Conservation (phyloP, 30 jellyfish, hydroid and myxozoan genomes). For the Mastigias papua region DNA sequence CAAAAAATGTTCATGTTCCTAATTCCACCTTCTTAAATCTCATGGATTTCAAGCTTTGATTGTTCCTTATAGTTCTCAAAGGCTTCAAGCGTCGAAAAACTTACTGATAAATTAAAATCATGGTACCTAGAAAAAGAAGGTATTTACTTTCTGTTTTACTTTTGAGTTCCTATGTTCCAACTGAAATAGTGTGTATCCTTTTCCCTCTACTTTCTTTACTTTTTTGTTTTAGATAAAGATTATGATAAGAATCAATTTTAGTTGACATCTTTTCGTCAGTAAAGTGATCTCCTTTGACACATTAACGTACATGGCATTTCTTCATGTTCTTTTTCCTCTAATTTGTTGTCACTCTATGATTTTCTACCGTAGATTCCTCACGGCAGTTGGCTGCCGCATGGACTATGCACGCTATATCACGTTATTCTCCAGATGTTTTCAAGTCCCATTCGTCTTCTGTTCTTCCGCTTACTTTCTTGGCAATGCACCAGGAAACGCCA, state of each 20-base stretch:
- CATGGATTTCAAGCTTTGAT: background rate
- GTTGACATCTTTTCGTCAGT: no score
- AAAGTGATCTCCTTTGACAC: no score
- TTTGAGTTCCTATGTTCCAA: background rate
- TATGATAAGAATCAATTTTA: no score
- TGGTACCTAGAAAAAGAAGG: slow-evolving; percentile 89
- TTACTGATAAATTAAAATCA: slow-evolving; percentile 53
- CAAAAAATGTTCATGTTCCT: background rate
- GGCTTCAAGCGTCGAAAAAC: slow-evolving; percentile 80
- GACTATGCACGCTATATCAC: slow-evolving; percentile 82
- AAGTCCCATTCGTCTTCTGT: slow-evolving; percentile 64
- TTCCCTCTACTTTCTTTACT: no score
- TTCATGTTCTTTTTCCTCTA: background rate
- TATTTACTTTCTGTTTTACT: background rate
- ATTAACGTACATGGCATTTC: no score
- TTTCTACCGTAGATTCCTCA: slow-evolving; percentile 45
- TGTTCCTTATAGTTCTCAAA: slow-evolving; percentile 70
- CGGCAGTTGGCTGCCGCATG: slow-evolving; percentile 80
- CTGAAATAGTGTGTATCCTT: background rate
- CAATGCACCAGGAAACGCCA: slow-evolving; percentile 74
- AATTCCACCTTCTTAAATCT: background rate
- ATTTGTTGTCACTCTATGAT: background rate
- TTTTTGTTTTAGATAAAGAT: no score
- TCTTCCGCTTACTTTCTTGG: slow-evolving; percentile 83
- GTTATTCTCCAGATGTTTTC: slow-evolving; percentile 79